A percentile compares a stretch with the other conserved stretches of the same genome.
Conservation (phyloP, 1,140 invertebrate species). For the Brachionus sp. region DNA sequence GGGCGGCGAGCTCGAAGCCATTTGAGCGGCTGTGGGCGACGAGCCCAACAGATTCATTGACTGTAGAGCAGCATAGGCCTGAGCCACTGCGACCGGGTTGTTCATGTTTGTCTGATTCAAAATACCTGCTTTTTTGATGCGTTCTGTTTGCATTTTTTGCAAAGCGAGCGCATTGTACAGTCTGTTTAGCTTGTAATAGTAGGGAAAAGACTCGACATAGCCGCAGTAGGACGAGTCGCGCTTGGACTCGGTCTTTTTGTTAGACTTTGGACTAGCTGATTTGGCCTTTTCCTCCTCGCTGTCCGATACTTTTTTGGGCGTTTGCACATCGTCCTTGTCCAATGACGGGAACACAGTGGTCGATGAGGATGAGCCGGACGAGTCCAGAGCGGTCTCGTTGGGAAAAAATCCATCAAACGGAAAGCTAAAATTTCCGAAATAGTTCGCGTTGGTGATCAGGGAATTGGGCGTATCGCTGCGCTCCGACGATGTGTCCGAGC, state of each 20-base stretch:
- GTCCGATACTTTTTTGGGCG: conserved; percentile 25
- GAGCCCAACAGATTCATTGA: not conserved
- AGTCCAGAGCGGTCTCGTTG: not conserved
- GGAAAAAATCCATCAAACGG: not conserved
- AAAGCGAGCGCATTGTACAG: conserved; percentile 39
- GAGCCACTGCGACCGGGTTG: not conserved
- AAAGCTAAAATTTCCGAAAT: not conserved
- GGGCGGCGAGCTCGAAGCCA: not conserved
- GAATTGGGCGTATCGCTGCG: conserved; percentile 40
- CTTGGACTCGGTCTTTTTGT: conserved; percentile 3
- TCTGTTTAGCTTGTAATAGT: conserved; percentile 41
- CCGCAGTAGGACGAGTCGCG: conserved; percentile 19
- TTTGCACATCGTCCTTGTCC: not conserved
- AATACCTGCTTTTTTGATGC: conserved; percentile 6
- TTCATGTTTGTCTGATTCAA: not conserved
- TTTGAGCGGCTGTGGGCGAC: not conserved
- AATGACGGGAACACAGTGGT: not conserved
- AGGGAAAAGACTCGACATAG: conserved; percentile 45
- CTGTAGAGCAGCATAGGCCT: not conserved
- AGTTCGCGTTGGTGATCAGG: not conserved
- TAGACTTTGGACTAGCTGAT: not conserved
- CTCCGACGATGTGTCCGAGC: conserved; percentile 11
- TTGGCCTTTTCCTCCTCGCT: not conserved
- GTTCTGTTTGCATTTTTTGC: conserved; percentile 42
- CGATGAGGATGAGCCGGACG: not conserved